Evolutionary conservation across 2,113 vertebrate species (phyloP).

Genomic region (Cranoglanis bouderius): DNA sequence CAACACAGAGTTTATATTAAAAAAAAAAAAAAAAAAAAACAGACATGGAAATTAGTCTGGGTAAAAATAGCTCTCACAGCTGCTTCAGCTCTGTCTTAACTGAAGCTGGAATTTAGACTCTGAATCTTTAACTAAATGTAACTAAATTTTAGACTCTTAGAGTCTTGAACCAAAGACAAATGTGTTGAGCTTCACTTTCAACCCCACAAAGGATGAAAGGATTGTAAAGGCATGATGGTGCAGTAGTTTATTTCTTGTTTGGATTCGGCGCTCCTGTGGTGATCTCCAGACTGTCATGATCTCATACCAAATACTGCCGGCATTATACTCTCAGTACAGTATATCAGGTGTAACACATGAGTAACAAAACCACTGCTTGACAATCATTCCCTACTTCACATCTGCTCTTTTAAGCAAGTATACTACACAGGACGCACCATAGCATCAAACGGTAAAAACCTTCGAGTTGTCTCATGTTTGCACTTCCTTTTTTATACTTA

Average conservation of each 20-base stretch:
- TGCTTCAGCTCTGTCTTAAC: constrained; percentile 28
- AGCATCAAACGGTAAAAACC: too few relatives aligned
- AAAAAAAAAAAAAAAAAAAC: constrained; percentile 3
- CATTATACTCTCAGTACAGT: background rate
- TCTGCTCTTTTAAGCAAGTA: background rate
- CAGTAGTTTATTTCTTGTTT: constrained; percentile 32
- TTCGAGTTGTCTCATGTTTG: background rate
- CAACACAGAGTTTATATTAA: background rate
- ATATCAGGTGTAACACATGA: constrained; percentile 7
- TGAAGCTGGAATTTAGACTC: constrained; percentile 30
- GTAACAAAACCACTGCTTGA: background rate
- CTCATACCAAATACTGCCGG: constrained; percentile 15
- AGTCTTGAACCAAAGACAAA: constrained; percentile 23
- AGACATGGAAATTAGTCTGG: constrained; percentile 41
- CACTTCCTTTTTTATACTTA: background rate
- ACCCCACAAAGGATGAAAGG: constrained; percentile 23
- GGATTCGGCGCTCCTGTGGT: constrained; percentile 28
- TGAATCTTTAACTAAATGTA: background rate
- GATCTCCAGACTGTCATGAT: constrained; percentile 27
- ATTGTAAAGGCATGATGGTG: constrained; percentile 15
- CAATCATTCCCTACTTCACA: background rate
- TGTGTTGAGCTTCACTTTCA: constrained; percentile 53
- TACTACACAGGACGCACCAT: background rate
- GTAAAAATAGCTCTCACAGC: constrained; percentile 14
- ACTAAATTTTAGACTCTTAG: background rate